Conservation (phyloP, 35 echinoderm and acorn worm species). For the Ophiothrix spiculata region DNA sequence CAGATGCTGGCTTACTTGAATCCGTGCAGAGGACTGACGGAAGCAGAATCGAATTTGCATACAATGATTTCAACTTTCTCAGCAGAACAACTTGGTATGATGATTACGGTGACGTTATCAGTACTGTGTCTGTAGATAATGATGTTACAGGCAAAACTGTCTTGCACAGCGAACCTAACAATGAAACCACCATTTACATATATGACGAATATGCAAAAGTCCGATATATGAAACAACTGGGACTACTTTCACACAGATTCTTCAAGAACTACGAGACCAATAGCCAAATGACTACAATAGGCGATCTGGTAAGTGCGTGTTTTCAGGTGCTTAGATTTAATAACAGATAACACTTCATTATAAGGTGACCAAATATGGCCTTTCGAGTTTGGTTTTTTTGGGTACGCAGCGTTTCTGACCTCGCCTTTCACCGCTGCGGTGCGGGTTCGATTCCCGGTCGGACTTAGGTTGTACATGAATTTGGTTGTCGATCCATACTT, state of each 20-base stretch:
- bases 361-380: too few species aligned
- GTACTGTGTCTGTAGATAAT: too few species aligned
- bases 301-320: too few species aligned
- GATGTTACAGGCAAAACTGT: background rate
- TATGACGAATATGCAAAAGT: background rate
- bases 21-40: background rate
- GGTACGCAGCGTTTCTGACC: too few species aligned
- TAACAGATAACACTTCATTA: too few species aligned
- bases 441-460: too few species aligned
- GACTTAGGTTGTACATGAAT: too few species aligned
- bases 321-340: too few species aligned
- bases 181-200: background rate
- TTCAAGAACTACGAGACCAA: background rate
- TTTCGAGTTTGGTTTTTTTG: too few species aligned
- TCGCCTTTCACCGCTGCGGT: too few species aligned
- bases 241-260: constrained; percentile 2
- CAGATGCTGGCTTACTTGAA: background rate
- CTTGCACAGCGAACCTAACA: background rate
- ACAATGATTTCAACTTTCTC: background rate
- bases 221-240: background rate
- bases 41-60: background rate
- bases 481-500: too few species aligned
- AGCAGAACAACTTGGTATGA: background rate
- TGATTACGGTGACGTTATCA: background rate
- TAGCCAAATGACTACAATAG: background rate